These are phyloP conservation scores for Peromyscus nudipes DNA, from an alignment of 2,797 vertebrate species.

Conservation along the genomic window DNA sequence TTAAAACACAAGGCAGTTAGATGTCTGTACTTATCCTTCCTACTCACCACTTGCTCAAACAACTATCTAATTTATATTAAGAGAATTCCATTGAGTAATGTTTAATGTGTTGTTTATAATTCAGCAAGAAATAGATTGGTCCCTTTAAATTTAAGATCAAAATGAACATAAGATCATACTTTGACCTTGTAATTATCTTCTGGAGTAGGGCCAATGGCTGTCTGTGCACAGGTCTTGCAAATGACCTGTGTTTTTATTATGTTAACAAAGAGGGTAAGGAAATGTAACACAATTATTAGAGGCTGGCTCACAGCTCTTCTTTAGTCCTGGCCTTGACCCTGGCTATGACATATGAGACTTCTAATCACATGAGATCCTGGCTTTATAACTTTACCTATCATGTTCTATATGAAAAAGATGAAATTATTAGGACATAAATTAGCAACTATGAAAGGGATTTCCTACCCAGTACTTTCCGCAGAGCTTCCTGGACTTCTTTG, in stretches of 20 bases:
- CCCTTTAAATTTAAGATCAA: conserved; percentile 59
- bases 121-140: conserved; percentile 13
- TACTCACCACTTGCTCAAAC: not conserved
- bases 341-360: not conserved
- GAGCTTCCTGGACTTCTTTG: conserved; percentile 62
- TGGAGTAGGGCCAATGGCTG: conserved; percentile 3
- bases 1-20: conserved; percentile 48
- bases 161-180: not conserved
- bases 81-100: not conserved
- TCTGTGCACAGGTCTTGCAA: not conserved
- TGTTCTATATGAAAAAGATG: not conserved
- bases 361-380: not conserved
- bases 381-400: not conserved
- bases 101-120: conserved; percentile 43
- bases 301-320: not conserved
- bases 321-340: not conserved
- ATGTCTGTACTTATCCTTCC: conserved; percentile 31
- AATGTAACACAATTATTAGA: conserved; percentile 31
- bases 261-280: conserved; percentile 38
- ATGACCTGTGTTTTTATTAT: conserved; percentile 51
- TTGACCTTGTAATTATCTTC: conserved; percentile 55
- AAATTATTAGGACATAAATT: not conserved
- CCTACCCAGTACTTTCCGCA: not conserved
- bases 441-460: conserved; percentile 36
- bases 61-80: not conserved